phyloP scores from a whole-genome alignment of 2,888 invertebrate genomes.

The Cartodere bifasciata region DNA sequence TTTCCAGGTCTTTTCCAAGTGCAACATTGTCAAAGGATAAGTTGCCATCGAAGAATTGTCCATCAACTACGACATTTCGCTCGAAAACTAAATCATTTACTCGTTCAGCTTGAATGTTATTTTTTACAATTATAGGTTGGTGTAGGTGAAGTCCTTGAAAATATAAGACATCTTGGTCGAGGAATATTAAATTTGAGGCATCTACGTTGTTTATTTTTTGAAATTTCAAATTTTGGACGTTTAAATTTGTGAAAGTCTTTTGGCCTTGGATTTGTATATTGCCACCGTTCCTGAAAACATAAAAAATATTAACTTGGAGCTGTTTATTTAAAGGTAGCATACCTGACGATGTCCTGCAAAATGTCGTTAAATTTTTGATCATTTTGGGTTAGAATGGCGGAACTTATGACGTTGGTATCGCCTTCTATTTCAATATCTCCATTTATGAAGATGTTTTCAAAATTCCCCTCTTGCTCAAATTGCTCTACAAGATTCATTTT shows the following conservation, averaged over 20 bases:
- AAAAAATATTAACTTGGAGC: background rate
- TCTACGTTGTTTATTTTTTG: conserved; percentile 20
- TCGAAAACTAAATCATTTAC: background rate
- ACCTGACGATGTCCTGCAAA: conserved; percentile 24
- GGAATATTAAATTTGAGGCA: conserved; percentile 20
- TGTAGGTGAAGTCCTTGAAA: background rate
- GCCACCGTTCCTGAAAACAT: conserved; percentile 20
- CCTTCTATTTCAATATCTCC: conserved; percentile 28
- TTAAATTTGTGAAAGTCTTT: conserved; percentile 26
- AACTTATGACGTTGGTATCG: conserved; percentile 14
- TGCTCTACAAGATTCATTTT: conserved; percentile 13
- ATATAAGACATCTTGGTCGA: conserved; percentile 6
- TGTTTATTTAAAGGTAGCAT: conserved; percentile 13
- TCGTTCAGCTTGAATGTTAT: background rate
- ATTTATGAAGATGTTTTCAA: conserved; percentile 25
- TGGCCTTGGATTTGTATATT: conserved; percentile 18
- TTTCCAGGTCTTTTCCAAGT: conserved; percentile 14
- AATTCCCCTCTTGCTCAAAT: conserved; percentile 11
- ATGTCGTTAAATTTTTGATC: conserved; percentile 24
- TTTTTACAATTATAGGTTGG: background rate
- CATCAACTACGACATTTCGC: background rate
- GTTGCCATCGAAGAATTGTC: background rate
- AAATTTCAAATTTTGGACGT: conserved; percentile 17
- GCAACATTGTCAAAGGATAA: conserved; percentile 19
- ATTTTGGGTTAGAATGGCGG: conserved; percentile 15